These are phyloP conservation scores for Ciconia stormi DNA, from an alignment of 2,113 vertebrate genomes.

Conservation along the genomic window DNA sequence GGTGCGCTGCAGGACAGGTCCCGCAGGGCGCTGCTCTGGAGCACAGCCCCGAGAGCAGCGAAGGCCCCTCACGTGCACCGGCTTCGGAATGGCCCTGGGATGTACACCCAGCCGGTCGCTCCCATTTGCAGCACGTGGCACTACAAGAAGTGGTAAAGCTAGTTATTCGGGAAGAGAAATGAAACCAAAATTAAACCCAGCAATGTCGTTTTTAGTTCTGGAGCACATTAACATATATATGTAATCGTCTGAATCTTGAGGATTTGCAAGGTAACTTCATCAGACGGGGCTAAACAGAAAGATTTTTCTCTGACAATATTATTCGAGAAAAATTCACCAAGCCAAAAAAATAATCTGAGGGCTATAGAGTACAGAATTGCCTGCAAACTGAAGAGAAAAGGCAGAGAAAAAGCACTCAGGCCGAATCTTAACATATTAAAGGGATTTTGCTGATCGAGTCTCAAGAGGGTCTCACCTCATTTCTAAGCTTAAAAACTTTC, in stretches of 20 bases:
- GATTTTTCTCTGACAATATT: background rate
- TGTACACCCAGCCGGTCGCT: accelerated
- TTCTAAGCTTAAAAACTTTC: slow-evolving; percentile 27
- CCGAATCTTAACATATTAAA: background rate
- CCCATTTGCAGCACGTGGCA: background rate
- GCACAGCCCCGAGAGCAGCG: background rate
- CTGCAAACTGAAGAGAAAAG: background rate
- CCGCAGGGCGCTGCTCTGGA: background rate
- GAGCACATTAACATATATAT: background rate
- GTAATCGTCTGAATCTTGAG: background rate
- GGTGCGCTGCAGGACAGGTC: background rate
- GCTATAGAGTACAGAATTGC: background rate
- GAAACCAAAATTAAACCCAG: background rate
- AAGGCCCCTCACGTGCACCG: background rate
- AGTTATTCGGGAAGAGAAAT: background rate
- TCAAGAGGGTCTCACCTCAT: background rate
- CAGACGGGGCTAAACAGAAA: background rate
- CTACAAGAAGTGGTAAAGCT: background rate
- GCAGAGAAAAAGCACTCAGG: background rate
- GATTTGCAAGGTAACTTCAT: background rate
- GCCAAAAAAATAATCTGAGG: background rate
- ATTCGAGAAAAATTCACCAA: background rate
- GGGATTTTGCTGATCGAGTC: background rate
- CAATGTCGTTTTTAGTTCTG: background rate
- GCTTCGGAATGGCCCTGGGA: background rate